A percentile compares a stretch with the other conserved stretches of the same genome.
phyloP scores from a whole-genome alignment of 2,888 invertebrate genomes.

The Aphidoletes aphidimyza region DNA sequence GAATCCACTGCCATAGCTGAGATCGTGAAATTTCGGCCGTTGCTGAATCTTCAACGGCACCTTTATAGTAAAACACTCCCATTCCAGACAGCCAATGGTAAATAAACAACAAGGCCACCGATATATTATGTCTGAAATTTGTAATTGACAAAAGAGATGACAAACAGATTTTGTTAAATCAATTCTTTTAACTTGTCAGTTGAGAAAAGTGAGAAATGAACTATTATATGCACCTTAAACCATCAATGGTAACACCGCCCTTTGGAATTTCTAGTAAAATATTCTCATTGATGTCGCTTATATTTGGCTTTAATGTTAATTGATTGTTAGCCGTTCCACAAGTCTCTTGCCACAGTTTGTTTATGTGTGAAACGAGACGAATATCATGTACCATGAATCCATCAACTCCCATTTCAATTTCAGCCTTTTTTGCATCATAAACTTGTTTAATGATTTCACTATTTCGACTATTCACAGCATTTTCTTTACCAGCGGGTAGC shows the following conservation, averaged over 20 bases:
- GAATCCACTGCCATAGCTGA: constrained; percentile 81
- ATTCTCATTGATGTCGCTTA: constrained; percentile 65
- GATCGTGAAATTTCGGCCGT: constrained; percentile 80
- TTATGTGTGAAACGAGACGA: constrained; percentile 70
- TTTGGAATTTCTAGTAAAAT: constrained; percentile 71
- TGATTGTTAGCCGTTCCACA: constrained; percentile 68
- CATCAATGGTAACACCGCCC: constrained; percentile 73
- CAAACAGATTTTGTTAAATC: no score
- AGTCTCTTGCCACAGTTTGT: constrained; percentile 69
- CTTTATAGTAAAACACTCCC: constrained; percentile 75
- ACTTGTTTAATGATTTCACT: constrained; percentile 67
- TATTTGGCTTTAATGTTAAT: constrained; percentile 65
- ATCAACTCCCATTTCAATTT: constrained; percentile 68
- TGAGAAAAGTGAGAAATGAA: neutral
- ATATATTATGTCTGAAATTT: constrained; percentile 71
- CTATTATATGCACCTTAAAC: constrained; percentile 63
- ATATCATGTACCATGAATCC: constrained; percentile 79
- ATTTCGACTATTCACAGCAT: constrained; percentile 66
- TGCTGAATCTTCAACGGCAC: constrained; percentile 77
- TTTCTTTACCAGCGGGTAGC: constrained; percentile 64
- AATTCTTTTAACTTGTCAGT: neutral
- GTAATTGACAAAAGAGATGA: no score
- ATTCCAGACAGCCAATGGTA: constrained; percentile 76
- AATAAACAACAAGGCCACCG: constrained; percentile 74
- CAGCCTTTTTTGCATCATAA: constrained; percentile 68